Evolutionary conservation across 1,140 invertebrate genomes (phyloP), one percentile per base, ranked within the genome.

Genomic region (Ganaspis sp.): DNA sequence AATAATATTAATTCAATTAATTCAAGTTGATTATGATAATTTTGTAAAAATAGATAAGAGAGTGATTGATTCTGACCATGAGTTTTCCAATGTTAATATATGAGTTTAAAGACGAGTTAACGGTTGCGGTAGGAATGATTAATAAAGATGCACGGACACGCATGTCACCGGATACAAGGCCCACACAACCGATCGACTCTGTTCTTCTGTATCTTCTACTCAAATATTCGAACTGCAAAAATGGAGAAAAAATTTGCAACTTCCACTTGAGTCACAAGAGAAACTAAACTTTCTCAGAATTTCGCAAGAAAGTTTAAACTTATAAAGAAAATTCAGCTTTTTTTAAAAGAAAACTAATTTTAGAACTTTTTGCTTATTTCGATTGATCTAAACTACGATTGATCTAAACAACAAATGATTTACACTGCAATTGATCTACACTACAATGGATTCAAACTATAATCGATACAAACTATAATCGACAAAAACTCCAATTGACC

Each of bases 141-240:
- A 86, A 90, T 91, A 90, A 90, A 90, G 85, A 90, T 90, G 89
- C 89, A 75, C 79, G 80, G 80, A 76, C 89, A 91, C 88, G 89
- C 84, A 84, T 86, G 81, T 86, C 85, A 85, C 89, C 89, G 89
- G 89, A 91, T 90, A 90, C 89, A 86, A 88, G 82, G 75, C 81
- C 85, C 86, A 83, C 83, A 84, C 80, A 73, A 70, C 64, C 77
- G 75, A 70, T 70, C 72, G 75, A 64, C 54, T 64, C 54, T 45
- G 38, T 40, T 40, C 38, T 40, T 15, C 42, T 45, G n/a, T 15
- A 45, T 1, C 54, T 64, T 64, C 54, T 19, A 64, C 21, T 64
- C 21, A 23, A 64, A 26, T 64, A 64, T 12, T 11, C 54, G 9
- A 26, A 64, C 21, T 9, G 21, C 54, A 64, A 26, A 64, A 29